Conservation (phyloP, 2,888 invertebrate species). For the Rugalucina vietnamica region DNA sequence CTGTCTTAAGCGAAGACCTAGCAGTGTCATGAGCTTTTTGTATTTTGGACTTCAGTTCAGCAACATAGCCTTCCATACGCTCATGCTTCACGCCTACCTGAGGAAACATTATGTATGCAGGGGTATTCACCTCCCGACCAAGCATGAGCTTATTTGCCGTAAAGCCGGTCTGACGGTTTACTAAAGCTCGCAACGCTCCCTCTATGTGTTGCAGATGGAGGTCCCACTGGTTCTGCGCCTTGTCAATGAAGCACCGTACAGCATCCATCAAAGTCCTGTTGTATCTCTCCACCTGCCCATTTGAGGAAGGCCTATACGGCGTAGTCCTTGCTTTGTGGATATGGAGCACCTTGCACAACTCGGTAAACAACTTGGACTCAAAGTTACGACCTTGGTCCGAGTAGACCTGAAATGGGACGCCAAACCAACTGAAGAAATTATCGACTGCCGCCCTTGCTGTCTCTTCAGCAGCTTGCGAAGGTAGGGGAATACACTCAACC, state of each 20-base stretch:
- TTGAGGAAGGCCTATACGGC: not conserved
- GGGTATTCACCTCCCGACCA: not conserved
- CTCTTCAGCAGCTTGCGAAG: not conserved
- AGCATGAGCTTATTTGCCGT: not conserved
- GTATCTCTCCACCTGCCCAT: not conserved
- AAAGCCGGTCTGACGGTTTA: not conserved
- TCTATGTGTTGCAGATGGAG: not conserved
- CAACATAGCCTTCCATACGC: not conserved
- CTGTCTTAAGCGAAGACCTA: not conserved
- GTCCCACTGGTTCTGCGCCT: not conserved
- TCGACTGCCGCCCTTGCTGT: not conserved
- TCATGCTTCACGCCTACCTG: not conserved
- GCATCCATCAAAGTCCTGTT: not conserved
- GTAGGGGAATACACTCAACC: not conserved
- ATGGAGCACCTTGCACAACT: not conserved
- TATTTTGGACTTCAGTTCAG: not conserved
- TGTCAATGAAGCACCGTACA: not conserved
- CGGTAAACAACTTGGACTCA: not conserved
- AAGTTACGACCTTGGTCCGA: not conserved
- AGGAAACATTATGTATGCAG: not conserved
- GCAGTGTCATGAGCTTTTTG: not conserved
- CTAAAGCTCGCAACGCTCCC: not conserved
- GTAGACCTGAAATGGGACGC: not conserved
- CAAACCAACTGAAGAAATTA: not conserved
- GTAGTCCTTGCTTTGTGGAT: not conserved